A percentile compares a stretch with the other conserved stretches of the same genome.
Conservation (phyloP, 2,113 vertebrate genomes). For the Pipa parva region DNA sequence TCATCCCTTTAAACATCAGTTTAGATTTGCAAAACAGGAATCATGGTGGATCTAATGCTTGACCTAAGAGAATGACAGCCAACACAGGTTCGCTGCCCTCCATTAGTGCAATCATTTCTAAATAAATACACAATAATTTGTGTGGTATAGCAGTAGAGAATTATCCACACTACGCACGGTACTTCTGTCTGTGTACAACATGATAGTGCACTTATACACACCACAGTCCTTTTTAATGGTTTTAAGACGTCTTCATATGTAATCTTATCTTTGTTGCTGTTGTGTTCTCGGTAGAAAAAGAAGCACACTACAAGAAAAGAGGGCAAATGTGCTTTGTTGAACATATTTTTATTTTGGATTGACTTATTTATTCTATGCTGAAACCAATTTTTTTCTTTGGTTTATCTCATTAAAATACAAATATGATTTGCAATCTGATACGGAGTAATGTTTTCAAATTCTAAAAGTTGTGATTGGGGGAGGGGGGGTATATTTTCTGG, state of each 20-base stretch:
- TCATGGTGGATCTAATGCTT: too few relatives aligned
- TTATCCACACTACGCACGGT: constrained; percentile 70
- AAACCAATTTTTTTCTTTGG: constrained; percentile 40
- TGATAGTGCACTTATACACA: constrained; percentile 66
- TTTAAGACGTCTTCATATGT: constrained; percentile 68
- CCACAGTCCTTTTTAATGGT: constrained; percentile 62
- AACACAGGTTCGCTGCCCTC: too few relatives aligned
- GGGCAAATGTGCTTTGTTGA: constrained; percentile 36
- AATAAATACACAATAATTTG: too few relatives aligned
- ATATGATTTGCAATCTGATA: constrained; percentile 45
- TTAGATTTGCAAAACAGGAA: too few relatives aligned
- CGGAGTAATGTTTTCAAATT: constrained; percentile 47
- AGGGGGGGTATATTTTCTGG: too few relatives aligned
- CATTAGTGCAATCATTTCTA: too few relatives aligned
- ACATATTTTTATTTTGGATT: constrained; percentile 36
- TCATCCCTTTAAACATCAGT: too few relatives aligned
- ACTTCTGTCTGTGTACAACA: constrained; percentile 50
- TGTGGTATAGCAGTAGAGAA: constrained; percentile 67
- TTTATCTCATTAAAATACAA: constrained; percentile 43
- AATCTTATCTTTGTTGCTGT: constrained; percentile 55
- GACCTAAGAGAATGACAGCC: too few relatives aligned
- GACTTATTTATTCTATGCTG: constrained; percentile 39
- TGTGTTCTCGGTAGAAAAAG: constrained; percentile 44
- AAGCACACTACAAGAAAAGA: constrained; percentile 44
- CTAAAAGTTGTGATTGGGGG: too few relatives aligned